These are phyloP conservation scores for Zoanthus gigantus DNA, from an alignment of 92 coral and sea anemone species.

Conservation along the genomic window DNA sequence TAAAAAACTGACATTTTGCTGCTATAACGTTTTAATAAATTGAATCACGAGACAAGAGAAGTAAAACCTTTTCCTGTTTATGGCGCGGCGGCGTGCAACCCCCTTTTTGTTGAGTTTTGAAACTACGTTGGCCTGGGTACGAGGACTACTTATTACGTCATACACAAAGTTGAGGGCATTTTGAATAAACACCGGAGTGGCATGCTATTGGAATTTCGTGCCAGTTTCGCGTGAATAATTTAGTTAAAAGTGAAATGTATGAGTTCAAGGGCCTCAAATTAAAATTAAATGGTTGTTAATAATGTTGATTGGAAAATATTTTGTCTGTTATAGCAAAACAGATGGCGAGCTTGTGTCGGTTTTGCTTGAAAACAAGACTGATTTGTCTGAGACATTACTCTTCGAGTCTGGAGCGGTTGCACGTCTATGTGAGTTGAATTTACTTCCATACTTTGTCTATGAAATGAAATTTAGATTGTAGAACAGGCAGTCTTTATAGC, in stretches of 20 bases:
- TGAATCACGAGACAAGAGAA: too few relatives aligned
- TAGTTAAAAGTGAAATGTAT: not conserved
- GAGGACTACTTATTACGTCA: not conserved
- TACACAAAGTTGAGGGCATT: not conserved
- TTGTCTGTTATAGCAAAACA: slow-evolving; percentile 80
- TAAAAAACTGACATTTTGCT: too few relatives aligned
- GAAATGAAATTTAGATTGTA: not conserved
- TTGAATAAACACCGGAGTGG: slow-evolving; percentile 1
- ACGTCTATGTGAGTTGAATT: slow-evolving; percentile 73
- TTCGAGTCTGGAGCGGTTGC: slow-evolving; percentile 98
- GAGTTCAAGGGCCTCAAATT: not conserved
- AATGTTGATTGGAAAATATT: slow-evolving; percentile 86
- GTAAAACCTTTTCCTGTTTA: too few relatives aligned
- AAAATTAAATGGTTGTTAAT: slow-evolving; percentile 7
- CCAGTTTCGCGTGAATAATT: not conserved
- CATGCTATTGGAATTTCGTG: not conserved
- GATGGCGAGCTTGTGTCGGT: slow-evolving; percentile 90
- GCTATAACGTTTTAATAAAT: too few relatives aligned
- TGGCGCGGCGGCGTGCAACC: too few relatives aligned
- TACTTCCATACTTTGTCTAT: not conserved
- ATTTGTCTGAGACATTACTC: slow-evolving; percentile 78
- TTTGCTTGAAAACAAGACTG: slow-evolving; percentile 82
- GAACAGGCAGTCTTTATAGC: not conserved
- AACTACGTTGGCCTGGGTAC: not conserved
- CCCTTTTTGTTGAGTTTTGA: too few relatives aligned